phyloP scores from a whole-genome alignment of 2,888 invertebrate genomes.

The Drosophila quinaria region DNA sequence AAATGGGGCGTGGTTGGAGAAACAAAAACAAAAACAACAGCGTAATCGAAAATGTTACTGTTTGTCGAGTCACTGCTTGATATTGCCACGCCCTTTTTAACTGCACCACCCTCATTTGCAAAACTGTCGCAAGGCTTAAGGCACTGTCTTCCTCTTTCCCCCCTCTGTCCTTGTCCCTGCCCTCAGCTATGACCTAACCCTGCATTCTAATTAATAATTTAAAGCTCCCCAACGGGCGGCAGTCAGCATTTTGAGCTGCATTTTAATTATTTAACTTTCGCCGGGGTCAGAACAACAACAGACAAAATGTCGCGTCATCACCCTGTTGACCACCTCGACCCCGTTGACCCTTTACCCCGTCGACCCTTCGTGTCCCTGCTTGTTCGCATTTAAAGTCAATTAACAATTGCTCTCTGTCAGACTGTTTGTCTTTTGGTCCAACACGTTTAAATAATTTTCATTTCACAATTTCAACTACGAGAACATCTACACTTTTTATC shows the following conservation, averaged over 20 bases:
- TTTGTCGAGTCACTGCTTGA: conserved; percentile 34
- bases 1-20: not conserved
- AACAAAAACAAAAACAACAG: conserved; percentile 30
- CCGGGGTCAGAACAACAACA: conserved; percentile 41
- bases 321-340: not conserved
- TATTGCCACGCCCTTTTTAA: conserved; percentile 37
- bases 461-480: not conserved
- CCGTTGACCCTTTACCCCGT: not conserved
- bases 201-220: conserved; percentile 73
- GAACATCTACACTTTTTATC: not conserved
- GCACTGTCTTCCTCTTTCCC: not conserved
- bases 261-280: conserved; percentile 66
- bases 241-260: conserved; percentile 48
- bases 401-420: conserved; percentile 44
- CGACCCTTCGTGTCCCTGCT: conserved; percentile 22
- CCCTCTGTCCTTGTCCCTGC: not conserved
- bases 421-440: conserved; percentile 16
- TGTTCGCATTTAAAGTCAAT: conserved; percentile 54
- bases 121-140: conserved; percentile 47
- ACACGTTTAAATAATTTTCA: conserved; percentile 3
- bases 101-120: conserved; percentile 43
- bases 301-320: conserved; percentile 7
- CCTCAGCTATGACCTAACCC: conserved; percentile 30
- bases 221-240: conserved; percentile 53
- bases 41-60: conserved; percentile 62